Percentiles rank a stretch among this genome's conserved stretches.
These are phyloP conservation scores for Orgyia antiqua DNA, from an alignment of 2,888 invertebrate genomes.

Conservation along the genomic window DNA sequence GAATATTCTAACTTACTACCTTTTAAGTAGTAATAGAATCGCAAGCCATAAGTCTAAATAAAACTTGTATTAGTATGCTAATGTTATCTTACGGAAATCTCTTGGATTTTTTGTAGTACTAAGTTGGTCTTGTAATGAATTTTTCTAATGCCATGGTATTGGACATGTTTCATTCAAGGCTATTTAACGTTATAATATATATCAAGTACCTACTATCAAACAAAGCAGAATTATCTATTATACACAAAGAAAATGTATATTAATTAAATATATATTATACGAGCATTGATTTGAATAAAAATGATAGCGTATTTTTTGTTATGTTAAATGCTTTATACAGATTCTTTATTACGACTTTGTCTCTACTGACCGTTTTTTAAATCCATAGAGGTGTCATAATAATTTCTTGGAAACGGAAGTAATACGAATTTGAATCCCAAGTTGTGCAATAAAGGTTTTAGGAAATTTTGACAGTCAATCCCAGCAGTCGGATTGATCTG, in stretches of 20 bases:
- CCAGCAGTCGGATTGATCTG: too few relatives aligned
- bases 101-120: slow-evolving; percentile 21
- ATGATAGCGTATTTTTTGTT: not conserved
- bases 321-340: too few relatives aligned
- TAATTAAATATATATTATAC: too few relatives aligned
- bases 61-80: slow-evolving; percentile 18
- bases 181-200: slow-evolving; percentile 9
- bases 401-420: too few relatives aligned
- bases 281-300: not conserved
- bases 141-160: slow-evolving; percentile 19
- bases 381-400: too few relatives aligned
- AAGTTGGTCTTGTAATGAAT: slow-evolving; percentile 22
- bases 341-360: too few relatives aligned
- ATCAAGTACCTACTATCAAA: not conserved
- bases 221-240: slow-evolving; percentile 1
- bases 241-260: not conserved
- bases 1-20: not conserved
- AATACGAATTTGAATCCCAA: too few relatives aligned
- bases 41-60: slow-evolving; percentile 9
- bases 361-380: too few relatives aligned
- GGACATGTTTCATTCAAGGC: slow-evolving; percentile 21
- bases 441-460: too few relatives aligned
- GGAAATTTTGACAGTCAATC: too few relatives aligned
- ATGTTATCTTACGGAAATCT: slow-evolving; percentile 24
- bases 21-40: slow-evolving; percentile 10